Evolutionary conservation across 2,113 vertebrate genomes (phyloP), one percentile per base, ranked within the genome.

Genomic region (Protobothrops mucrosquamatus): DNA sequence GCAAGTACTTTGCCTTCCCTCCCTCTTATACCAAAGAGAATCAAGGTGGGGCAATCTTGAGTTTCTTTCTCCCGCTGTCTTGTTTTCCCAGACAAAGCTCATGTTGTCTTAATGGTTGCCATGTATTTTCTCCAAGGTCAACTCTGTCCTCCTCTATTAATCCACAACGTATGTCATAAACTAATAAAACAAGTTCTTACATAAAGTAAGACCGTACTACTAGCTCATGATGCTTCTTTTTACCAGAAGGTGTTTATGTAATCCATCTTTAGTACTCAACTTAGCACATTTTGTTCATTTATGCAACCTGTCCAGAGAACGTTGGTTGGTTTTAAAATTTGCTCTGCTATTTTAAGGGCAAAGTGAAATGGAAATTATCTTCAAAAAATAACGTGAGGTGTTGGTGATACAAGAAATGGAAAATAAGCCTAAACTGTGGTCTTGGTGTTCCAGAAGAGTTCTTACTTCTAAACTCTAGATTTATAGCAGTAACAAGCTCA

Each of bases 181-280:
- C 4, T 39, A 39, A 0, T n/a, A 4, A 57, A 69, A 6, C 1
- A 22, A 14, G 10, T n/a, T 55, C 10, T 11, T 7, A 81, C 2
- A n/a, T 39, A 56, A 46, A 69, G 43, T 89, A 3, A 90, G 22
- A 34, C 2, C 46, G 9, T 34, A 87, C 90, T 89, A n/a, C 85
- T 85, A 26, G 22, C 69, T 10, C 61, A 57, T 6, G 0, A 29
- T 92, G 92, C 52, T 89, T 56, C 12, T 52, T 6, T 26, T 93
- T 46, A 86, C 61, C 91, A 43, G 64, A 91, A 56, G 54, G 26
- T 23, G 39, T 23, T 14, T 57, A 20, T 55, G 94, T 91, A 24
- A 9, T 0, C 0, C 5, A n/a, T 0, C 0, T 92, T 22, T 54
- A 88, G 46, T 86, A 39, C 18, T 81, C 46, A 0, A 0, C 2